Percentiles rank a stretch among this genome's conserved stretches.
phyloP scores from a whole-genome alignment of 2,888 invertebrate species.

The Dynastes hyllus region DNA sequence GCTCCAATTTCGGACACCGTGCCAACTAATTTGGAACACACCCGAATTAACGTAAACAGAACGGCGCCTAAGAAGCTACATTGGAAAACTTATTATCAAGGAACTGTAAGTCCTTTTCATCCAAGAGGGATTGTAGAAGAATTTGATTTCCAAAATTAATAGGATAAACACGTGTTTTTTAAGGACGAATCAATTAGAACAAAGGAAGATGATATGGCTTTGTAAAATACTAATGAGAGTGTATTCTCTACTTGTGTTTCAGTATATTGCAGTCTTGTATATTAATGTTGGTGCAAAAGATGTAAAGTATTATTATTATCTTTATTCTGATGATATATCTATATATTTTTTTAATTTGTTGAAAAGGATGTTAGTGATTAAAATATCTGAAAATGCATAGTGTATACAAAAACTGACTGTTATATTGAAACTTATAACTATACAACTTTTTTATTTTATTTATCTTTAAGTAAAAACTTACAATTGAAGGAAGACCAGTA shows the following conservation, averaged over 20 bases:
- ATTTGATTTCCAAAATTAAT: slow-evolving; percentile 59
- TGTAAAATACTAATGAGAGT: background rate
- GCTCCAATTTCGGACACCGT: slow-evolving; percentile 46
- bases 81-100: slow-evolving; percentile 75
- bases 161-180: background rate
- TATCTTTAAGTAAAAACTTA: too few species aligned
- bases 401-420: too few species aligned
- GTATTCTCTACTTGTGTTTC: background rate
- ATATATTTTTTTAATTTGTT: too few species aligned
- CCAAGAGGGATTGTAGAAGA: slow-evolving; percentile 76
- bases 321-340: too few species aligned
- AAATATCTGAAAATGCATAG: too few species aligned
- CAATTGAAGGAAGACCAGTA: too few species aligned
- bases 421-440: too few species aligned
- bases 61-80: slow-evolving; percentile 70
- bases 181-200: background rate
- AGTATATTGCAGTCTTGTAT: too few species aligned
- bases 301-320: too few species aligned
- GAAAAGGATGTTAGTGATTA: too few species aligned
- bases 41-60: background rate
- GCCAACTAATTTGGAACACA: slow-evolving; percentile 42
- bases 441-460: too few species aligned
- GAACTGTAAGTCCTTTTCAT: slow-evolving; percentile 74
- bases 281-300: too few species aligned
- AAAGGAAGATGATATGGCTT: background rate